Conservation (phyloP, 2,113 vertebrate species). For the Malurus alboscapulatus region DNA sequence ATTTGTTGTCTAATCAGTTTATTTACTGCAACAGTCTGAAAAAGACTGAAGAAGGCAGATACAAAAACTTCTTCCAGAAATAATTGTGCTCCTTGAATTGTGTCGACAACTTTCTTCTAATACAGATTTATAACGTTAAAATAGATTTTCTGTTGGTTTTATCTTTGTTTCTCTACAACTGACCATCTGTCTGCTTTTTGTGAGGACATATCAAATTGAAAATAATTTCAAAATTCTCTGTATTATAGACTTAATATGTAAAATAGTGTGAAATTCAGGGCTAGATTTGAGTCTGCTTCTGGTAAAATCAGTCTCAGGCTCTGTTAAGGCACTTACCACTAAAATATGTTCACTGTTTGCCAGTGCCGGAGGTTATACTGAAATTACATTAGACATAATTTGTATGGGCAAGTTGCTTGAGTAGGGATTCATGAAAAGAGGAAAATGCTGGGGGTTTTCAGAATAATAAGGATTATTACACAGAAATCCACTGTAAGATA, state of each 20-base stretch:
- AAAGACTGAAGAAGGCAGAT: background rate
- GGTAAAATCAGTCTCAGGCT: background rate
- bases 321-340: background rate
- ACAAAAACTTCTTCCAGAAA: background rate
- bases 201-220: background rate
- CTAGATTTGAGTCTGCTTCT: background rate
- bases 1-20: background rate
- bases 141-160: background rate
- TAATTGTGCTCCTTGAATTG: background rate
- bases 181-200: background rate
- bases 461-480: background rate
- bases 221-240: background rate
- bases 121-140: background rate
- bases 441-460: background rate
- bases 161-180: background rate
- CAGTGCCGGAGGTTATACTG: background rate
- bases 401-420: background rate
- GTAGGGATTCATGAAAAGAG: background rate
- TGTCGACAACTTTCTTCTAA: background rate
- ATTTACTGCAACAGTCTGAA: background rate
- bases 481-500: background rate
- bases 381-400: background rate
- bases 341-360: background rate
- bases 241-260: background rate
- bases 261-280: background rate